Base-by-base conservation (phyloP, 2,888 invertebrate species). In the Ditylenchus weischeri region DNA sequence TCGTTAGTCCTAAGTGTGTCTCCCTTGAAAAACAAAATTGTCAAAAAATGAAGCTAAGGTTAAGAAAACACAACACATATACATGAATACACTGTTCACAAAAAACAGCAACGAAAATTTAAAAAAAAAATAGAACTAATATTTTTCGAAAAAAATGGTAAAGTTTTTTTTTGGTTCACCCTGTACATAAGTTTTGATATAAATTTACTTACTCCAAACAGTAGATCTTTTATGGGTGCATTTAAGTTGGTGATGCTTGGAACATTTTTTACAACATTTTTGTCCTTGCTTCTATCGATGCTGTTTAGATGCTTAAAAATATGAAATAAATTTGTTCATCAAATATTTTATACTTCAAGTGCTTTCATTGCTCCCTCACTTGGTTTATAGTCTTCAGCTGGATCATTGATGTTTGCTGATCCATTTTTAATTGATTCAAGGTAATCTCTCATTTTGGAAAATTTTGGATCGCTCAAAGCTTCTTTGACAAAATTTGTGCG, bases 1-100 rank as follows among this genome's bases (percentile, higher is more conserved):
- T 57, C 64, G 23, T 58, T 57, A 43, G 62, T n/a, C 36, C 58
- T 29, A 19, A 64, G 38, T 19, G 57, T 43, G 38, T 64, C 64
- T n/a, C 64, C 64, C 64, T 64, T 13, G 29, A 51, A 38, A 18
- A 19, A 15, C 18, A 35, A n/a, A 51, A 1, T 21, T 23, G 19
- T 50, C 11, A 49, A 51, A 36, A 29, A 23, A 18, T n/a, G n/a
- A n/a, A n/a, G n/a, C n/a, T n/a, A n/a, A n/a, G n/a, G n/a, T n/a
- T n/a, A n/a, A n/a, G n/a, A n/a, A n/a, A n/a, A n/a, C n/a, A n/a
- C n/a, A n/a, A n/a, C n/a, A n/a, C n/a, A n/a, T n/a, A n/a, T n/a
- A n/a, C n/a, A n/a, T n/a, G n/a, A n/a, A n/a, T n/a, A n/a, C n/a
- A n/a, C n/a, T n/a, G n/a, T n/a, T n/a, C n/a, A n/a, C n/a, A n/a